Percentiles rank a stretch among this genome's conserved stretches.
Evolutionary conservation across 2,888 invertebrate genomes (phyloP).

Genomic region (Mystacides longicornis): DNA sequence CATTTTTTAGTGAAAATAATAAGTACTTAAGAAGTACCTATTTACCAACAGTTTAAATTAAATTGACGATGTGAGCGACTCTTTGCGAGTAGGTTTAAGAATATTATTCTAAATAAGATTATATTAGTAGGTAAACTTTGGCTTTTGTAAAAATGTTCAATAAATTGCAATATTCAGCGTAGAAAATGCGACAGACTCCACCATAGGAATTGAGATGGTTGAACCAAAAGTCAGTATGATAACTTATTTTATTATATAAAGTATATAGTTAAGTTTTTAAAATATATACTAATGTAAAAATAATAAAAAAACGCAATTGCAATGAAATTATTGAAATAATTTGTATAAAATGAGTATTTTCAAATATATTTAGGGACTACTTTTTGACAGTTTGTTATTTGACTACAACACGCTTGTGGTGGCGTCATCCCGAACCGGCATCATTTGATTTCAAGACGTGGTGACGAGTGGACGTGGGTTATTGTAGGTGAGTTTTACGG

Average conservation of each 20-base stretch:
- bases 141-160: neutral
- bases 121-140: neutral
- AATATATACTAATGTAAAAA: neutral
- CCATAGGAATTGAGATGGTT: neutral
- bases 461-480: neutral
- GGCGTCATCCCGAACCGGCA: neutral
- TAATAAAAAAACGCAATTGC: neutral
- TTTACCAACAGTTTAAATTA: too few relatives aligned
- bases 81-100: too few relatives aligned
- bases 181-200: neutral
- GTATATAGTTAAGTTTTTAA: neutral
- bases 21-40: too few relatives aligned
- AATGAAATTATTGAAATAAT: too few relatives aligned
- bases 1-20: too few relatives aligned
- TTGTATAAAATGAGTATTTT: neutral
- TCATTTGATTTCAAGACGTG: neutral
- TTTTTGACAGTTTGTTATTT: neutral
- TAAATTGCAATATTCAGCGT: neutral
- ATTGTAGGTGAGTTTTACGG: neutral
- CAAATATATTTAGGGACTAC: neutral
- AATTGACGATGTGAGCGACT: too few relatives aligned
- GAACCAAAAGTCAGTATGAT: neutral
- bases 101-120: neutral
- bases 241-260: neutral
- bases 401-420: neutral